These are phyloP conservation scores for Chymomyza amoena DNA, from an alignment of 2,888 invertebrate species.

Conservation along the genomic window DNA sequence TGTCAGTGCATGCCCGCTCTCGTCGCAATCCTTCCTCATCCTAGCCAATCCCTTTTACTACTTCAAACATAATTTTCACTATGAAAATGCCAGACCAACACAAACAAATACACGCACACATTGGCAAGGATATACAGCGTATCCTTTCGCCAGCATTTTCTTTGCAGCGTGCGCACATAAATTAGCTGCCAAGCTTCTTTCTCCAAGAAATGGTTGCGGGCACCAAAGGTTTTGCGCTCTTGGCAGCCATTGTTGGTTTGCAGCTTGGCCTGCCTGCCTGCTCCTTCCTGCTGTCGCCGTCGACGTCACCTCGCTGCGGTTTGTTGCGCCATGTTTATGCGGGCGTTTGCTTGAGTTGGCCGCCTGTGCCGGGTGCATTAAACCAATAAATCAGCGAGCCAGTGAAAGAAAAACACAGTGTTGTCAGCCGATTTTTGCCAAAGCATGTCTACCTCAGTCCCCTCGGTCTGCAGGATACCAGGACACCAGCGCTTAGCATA, in stretches of 20 bases:
- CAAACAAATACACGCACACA: not conserved
- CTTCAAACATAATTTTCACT: slow-evolving; percentile 54
- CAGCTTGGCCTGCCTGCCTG: slow-evolving; percentile 10
- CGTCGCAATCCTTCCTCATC: not conserved
- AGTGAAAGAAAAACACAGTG: slow-evolving; percentile 53
- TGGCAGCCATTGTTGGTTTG: slow-evolving; percentile 37
- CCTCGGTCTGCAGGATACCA: not conserved
- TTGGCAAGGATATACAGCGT: slow-evolving; percentile 5
- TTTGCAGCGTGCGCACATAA: slow-evolving; percentile 67
- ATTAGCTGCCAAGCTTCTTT: slow-evolving; percentile 66
- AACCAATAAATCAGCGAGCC: slow-evolving; percentile 67
- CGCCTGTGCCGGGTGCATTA: slow-evolving; percentile 56
- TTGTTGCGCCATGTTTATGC: slow-evolving; percentile 67
- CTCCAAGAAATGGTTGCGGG: slow-evolving; percentile 60
- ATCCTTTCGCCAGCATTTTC: slow-evolving; percentile 58
- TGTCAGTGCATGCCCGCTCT: not conserved
- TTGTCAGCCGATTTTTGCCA: slow-evolving; percentile 57
- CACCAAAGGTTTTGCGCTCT: slow-evolving; percentile 54
- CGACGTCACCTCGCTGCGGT: slow-evolving; percentile 38
- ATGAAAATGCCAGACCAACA: slow-evolving; percentile 47
- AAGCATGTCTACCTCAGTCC: slow-evolving; percentile 32
- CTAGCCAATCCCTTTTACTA: not conserved
- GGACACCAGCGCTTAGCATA: slow-evolving; percentile 40
- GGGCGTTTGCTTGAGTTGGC: slow-evolving; percentile 39
- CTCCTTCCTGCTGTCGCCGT: slow-evolving; percentile 2